phyloP scores from a whole-genome alignment of 2,888 invertebrate species.

The Phalangium opilio region DNA sequence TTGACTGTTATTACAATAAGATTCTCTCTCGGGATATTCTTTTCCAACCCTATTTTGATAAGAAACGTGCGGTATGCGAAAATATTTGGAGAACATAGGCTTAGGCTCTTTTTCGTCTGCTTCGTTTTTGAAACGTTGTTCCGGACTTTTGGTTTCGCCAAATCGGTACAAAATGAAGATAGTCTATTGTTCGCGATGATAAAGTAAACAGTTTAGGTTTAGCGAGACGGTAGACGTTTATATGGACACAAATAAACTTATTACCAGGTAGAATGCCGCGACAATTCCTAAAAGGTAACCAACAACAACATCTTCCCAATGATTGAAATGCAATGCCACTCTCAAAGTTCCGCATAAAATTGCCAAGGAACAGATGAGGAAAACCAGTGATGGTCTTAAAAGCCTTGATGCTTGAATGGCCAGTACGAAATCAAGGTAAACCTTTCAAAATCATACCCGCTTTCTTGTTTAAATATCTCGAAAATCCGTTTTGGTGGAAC shows the following conservation, averaged over 20 bases:
- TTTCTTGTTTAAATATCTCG: background rate
- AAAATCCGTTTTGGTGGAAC: too few species aligned
- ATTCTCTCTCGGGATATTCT: too few species aligned
- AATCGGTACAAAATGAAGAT: too few species aligned
- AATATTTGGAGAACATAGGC: background rate
- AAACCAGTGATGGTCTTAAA: background rate
- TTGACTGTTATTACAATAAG: too few species aligned
- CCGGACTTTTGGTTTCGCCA: too few species aligned
- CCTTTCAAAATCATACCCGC: background rate
- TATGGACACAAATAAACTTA: background rate
- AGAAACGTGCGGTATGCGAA: background rate
- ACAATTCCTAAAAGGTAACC: background rate
- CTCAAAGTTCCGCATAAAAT: slow-evolving; percentile 1
- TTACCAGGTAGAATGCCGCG: background rate
- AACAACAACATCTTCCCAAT: slow-evolving; percentile 1
- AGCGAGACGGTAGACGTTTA: too few species aligned
- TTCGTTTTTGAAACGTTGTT: too few species aligned
- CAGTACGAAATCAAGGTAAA: slow-evolving; percentile 2
- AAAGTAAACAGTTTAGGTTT: too few species aligned
- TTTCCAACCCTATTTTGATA: background rate
- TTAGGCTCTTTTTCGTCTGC: too few species aligned
- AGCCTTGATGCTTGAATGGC: slow-evolving; percentile 1
- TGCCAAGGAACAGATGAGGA: background rate
- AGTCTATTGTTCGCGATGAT: too few species aligned
- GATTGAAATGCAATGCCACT: background rate